Percentiles rank a stretch among this genome's conserved stretches.
Conservation (phyloP, 2,113 vertebrate species). For the Bagarius yarrelli region DNA sequence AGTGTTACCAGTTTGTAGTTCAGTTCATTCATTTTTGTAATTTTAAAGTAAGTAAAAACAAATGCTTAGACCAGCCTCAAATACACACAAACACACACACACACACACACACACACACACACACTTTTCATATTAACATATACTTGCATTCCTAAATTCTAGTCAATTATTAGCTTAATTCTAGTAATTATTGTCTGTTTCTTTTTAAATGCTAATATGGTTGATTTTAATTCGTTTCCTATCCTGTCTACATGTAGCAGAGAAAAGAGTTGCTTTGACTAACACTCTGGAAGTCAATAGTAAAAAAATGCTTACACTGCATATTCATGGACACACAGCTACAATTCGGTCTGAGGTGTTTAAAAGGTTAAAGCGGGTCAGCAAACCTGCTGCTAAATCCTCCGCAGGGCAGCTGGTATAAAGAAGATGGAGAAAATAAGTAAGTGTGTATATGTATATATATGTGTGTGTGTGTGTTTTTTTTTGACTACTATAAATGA, state of each 20-base stretch:
- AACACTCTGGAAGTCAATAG: background rate
- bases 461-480: slow-evolving; percentile 15
- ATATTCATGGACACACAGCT: slow-evolving; percentile 2
- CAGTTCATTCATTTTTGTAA: no score
- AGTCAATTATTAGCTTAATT: no score
- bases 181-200: no score
- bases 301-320: background rate
- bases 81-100: no score
- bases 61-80: no score
- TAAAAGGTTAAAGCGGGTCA: slow-evolving; percentile 26
- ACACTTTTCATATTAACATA: no score
- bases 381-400: slow-evolving; percentile 21
- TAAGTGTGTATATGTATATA: background rate
- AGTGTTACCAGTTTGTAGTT: no score
- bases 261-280: background rate
- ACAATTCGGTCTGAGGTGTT: background rate
- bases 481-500: no score
- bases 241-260: background rate
- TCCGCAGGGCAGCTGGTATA: slow-evolving; percentile 24
- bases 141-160: no score
- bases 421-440: slow-evolving; percentile 9
- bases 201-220: background rate
- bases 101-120: no score
- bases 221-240: background rate
- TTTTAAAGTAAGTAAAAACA: no score